Percentiles rank a stretch among this genome's conserved stretches.
phyloP scores from a whole-genome alignment of 2,888 invertebrate species.

The Aphidoletes aphidimyza region DNA sequence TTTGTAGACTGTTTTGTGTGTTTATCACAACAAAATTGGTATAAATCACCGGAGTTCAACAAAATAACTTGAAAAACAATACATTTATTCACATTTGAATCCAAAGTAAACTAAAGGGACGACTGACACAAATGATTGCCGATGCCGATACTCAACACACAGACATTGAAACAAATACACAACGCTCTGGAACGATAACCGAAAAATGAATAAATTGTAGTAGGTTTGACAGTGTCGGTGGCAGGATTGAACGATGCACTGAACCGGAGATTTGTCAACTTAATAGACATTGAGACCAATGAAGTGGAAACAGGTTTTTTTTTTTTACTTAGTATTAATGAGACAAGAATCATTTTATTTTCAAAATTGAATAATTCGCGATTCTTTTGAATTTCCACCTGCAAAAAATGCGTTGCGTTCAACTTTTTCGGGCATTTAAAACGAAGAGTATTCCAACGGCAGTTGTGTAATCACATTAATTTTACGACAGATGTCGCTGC shows the following conservation, averaged over 20 bases:
- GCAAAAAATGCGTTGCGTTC: not conserved
- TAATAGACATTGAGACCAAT: not conserved
- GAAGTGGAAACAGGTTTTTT: not conserved
- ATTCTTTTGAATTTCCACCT: not conserved
- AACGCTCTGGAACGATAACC: constrained; percentile 22
- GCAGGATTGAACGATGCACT: not conserved
- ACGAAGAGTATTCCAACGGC: not conserved
- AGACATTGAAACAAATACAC: not conserved
- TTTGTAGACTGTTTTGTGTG: not conserved
- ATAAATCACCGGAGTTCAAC: not conserved
- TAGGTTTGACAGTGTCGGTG: not conserved
- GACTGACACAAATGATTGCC: not conserved
- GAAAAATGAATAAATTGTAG: constrained; percentile 31
- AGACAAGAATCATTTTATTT: too few species aligned
- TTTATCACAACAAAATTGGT: not conserved
- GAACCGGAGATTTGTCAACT: not conserved
- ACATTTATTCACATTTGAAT: not conserved
- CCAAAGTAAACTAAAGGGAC: not conserved
- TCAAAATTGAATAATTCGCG: too few species aligned
- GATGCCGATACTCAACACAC: constrained; percentile 35
- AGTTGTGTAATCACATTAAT: not conserved
- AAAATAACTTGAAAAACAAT: not conserved
- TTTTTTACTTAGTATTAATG: too few species aligned
- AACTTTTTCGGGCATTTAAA: not conserved
- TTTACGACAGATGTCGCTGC: not conserved